A percentile compares a stretch with the other conserved stretches of the same genome.
Conservation (phyloP, 2,888 invertebrate species). For the Polymixis flavicincta region DNA sequence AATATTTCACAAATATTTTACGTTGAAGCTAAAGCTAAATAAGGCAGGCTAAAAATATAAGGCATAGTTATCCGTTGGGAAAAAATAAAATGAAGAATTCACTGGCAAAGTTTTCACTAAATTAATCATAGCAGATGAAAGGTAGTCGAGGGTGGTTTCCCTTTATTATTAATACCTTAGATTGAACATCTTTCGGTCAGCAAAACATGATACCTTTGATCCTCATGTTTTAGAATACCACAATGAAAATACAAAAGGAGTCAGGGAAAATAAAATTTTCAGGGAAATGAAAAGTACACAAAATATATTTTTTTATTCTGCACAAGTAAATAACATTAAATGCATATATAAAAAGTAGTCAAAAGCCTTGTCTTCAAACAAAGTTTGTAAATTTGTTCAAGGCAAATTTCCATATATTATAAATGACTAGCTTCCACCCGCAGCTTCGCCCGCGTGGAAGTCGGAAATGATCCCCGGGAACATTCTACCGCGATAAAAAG, state of each 20-base stretch:
- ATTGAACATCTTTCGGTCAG: conserved; percentile 38
- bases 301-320: too few species aligned
- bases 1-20: conserved; percentile 8
- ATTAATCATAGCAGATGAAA: conserved; percentile 54
- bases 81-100: conserved; percentile 22
- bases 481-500: too few species aligned
- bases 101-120: conserved; percentile 32
- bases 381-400: too few species aligned
- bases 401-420: too few species aligned
- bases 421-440: too few species aligned
- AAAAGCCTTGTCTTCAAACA: too few species aligned
- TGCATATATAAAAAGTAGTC: too few species aligned
- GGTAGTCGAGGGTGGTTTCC: conserved; percentile 16
- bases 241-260: conserved; percentile 5
- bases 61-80: conserved; percentile 12
- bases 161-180: conserved; percentile 41
- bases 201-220: conserved; percentile 43
- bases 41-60: not conserved
- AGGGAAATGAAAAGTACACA: too few species aligned
- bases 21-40: not conserved
- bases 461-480: too few species aligned
- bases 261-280: not conserved
- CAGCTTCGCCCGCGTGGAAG: too few species aligned
- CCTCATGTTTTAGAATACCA: conserved; percentile 17
- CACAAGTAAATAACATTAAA: too few species aligned